phyloP scores from a whole-genome alignment of 2,888 invertebrate species.

The Mythimna vitellina region DNA sequence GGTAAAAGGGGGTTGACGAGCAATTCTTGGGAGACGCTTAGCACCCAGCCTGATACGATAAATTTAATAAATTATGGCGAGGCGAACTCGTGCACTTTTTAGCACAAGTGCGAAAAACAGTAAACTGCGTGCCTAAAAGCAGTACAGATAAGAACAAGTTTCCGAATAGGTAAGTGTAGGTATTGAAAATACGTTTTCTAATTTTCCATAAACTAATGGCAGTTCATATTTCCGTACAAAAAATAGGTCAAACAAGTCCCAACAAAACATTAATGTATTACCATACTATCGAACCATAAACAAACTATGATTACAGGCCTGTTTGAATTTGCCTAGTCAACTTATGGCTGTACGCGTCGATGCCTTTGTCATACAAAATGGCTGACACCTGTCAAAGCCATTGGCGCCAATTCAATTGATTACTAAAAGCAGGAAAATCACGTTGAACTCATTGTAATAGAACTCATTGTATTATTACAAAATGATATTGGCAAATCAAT shows the following conservation, averaged over 20 bases:
- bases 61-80: too few relatives aligned
- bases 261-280: slow-evolving; percentile 17
- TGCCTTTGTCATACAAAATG: slow-evolving; percentile 66
- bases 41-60: too few relatives aligned
- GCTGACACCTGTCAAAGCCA: slow-evolving; percentile 66
- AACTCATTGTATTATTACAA: slow-evolving; percentile 57
- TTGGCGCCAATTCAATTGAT: slow-evolving; percentile 62
- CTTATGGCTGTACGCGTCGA: slow-evolving; percentile 47
- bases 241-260: background rate
- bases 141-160: too few relatives aligned
- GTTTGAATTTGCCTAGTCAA: slow-evolving; percentile 53
- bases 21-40: too few relatives aligned
- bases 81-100: too few relatives aligned
- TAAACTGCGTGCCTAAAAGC: too few relatives aligned
- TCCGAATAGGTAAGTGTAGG: too few relatives aligned
- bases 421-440: slow-evolving; percentile 64
- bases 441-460: slow-evolving; percentile 51
- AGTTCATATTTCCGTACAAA: background rate
- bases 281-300: slow-evolving; percentile 14
- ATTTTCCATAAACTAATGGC: background rate
- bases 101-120: too few relatives aligned
- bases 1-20: too few relatives aligned
- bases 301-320: slow-evolving; percentile 39
- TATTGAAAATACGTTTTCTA: background rate
- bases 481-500: slow-evolving; percentile 52